These are phyloP conservation scores for Uloborus diversus DNA, from an alignment of 1,140 invertebrate species.

Conservation along the genomic window DNA sequence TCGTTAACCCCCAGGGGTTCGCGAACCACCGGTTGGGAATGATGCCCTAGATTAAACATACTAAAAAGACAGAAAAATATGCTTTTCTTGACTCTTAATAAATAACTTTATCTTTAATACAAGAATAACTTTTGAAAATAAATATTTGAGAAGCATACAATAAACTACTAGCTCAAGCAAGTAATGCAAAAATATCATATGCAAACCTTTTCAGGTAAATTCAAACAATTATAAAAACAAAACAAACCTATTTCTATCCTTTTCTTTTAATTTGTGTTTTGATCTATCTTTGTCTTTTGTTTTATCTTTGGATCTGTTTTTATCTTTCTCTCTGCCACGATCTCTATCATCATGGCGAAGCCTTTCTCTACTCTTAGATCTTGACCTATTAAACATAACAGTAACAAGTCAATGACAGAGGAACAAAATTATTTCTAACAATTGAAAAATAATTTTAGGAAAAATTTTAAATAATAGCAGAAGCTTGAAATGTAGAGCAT, in stretches of 20 bases:
- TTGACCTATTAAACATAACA: constrained; percentile 20
- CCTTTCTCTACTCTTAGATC: constrained; percentile 50
- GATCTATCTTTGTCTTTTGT: constrained; percentile 62
- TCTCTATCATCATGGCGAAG: constrained; percentile 34
- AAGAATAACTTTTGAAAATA: not conserved
- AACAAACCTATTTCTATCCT: constrained; percentile 25
- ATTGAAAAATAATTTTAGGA: not conserved
- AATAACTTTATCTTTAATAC: not conserved
- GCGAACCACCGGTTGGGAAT: too few relatives aligned
- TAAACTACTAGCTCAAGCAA: not conserved
- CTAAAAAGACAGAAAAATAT: too few relatives aligned
- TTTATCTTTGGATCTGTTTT: constrained; percentile 44
- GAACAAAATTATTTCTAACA: not conserved
- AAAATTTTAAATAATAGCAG: not conserved
- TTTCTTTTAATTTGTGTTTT: constrained; percentile 53
- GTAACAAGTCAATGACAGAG: not conserved
- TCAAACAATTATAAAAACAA: too few relatives aligned
- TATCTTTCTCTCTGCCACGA: constrained; percentile 21
- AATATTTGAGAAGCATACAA: not conserved
- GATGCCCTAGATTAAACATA: too few relatives aligned
- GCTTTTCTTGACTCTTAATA: too few relatives aligned
- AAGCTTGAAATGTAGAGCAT: not conserved
- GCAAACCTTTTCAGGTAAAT: too few relatives aligned
- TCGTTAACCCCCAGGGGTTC: too few relatives aligned
- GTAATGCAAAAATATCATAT: not conserved